Conservation (phyloP, 2,797 vertebrate species). For the Anisognathus igniventris region DNA sequence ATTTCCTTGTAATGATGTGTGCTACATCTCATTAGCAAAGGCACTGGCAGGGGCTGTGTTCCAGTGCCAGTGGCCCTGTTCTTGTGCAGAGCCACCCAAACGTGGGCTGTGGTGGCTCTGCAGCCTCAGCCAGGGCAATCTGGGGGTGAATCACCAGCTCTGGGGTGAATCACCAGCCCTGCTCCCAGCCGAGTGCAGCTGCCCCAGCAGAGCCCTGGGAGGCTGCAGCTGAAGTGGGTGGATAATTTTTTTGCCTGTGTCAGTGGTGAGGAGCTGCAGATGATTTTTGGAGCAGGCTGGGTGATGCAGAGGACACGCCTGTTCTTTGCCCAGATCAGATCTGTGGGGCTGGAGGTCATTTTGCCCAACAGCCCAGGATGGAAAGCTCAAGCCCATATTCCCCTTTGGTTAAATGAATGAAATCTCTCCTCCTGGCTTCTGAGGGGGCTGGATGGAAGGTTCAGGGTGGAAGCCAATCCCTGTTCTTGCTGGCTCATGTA, state of each 20-base stretch:
- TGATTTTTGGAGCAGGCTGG: accelerated
- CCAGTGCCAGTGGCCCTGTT: accelerated
- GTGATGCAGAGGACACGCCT: not conserved
- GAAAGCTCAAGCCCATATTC: not conserved
- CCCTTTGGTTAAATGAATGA: not conserved
- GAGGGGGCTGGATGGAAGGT: not conserved
- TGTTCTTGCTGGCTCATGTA: not conserved
- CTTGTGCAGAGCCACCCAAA: not conserved
- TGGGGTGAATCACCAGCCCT: not conserved
- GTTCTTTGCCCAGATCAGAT: not conserved
- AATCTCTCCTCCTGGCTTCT: accelerated
- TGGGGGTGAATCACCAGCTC: not conserved
- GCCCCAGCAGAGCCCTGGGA: accelerated
- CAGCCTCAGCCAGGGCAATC: not conserved
- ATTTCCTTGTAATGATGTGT: not conserved
- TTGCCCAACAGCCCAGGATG: not conserved
- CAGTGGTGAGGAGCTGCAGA: not conserved
- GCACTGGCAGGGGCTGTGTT: not conserved
- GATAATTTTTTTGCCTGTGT: not conserved
- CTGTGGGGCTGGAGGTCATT: not conserved
- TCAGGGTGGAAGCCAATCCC: not conserved
- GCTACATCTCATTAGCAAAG: not conserved
- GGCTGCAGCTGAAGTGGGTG: not conserved
- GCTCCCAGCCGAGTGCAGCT: not conserved
- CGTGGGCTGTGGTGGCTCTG: not conserved